Base-by-base conservation (phyloP, 2,888 invertebrate genomes). In the Helleia helle region DNA sequence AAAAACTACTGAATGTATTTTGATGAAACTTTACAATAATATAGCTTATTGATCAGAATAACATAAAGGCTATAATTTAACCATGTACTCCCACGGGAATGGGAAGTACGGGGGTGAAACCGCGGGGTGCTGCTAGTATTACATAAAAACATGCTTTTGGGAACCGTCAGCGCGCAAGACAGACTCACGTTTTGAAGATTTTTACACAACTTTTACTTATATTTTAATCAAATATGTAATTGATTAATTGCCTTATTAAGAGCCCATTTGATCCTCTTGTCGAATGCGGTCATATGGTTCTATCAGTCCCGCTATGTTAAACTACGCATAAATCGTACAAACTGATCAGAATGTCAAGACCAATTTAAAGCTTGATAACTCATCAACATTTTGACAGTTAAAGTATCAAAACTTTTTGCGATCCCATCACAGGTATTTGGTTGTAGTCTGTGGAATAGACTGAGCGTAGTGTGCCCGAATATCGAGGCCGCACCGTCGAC, bases 401-500 rank as follows among this genome's bases (percentile, higher is more conserved):
- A 34, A 22, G 6, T 18, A 34, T 34, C 22, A 22, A 34, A 9
- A 41, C 40, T 52, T 51, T 52, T 52, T 54, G 55, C 50, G 31
- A 36, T 18, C 48, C 48, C 44, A 48, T 55, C 52, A 52, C 48
- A 47, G 49, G 43, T 45, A 40, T 48, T 50, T 47, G 45, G 49
- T 46, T 49, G 42, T 45, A 40, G 40, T 41, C 65, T 70, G 68
- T 67, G 62, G 62, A 63, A 65, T 68, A 65, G 71, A 66, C 69
- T 65, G 63, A 71, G 61, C 65, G 68, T 65, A 61, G 56, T 53
- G 47, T 55, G 51, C 51, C 68, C 66, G 68, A 75, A 71, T 73
- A 80, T 75, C 75, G 81, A 77, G 81, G 81, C 75, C 81, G 71
- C 55, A 53, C 56, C 58, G 63, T 58, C 57, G 61, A 63, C 54